These are phyloP conservation scores for Pseudomyrmex sp. DNA, from an alignment of 1,140 invertebrate species.

Conservation along the genomic window DNA sequence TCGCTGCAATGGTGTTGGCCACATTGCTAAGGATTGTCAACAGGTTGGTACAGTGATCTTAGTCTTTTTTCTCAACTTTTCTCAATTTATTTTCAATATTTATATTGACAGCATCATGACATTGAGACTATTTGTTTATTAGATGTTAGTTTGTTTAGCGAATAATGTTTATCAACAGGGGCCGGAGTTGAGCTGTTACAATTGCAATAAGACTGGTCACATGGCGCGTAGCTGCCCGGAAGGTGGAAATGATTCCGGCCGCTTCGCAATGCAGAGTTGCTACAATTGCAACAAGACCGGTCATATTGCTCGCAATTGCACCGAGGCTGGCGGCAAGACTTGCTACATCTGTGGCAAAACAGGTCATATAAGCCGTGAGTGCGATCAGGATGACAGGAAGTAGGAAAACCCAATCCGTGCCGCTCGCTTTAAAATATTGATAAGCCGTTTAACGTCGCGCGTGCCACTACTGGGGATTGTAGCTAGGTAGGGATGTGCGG, in stretches of 20 bases:
- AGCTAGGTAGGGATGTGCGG: conserved; percentile 82
- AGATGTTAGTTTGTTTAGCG: neutral
- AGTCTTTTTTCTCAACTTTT: too few species aligned
- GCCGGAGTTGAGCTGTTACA: conserved; percentile 93
- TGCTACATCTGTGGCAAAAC: conserved; percentile 96
- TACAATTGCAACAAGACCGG: conserved; percentile 96
- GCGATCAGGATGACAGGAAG: conserved; percentile 91
- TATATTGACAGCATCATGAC: neutral
- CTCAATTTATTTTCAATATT: too few species aligned
- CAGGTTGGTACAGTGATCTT: conserved; percentile 82
- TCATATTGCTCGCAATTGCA: conserved; percentile 95
- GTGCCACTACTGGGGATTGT: conserved; percentile 80
- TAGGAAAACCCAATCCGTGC: conserved; percentile 83
- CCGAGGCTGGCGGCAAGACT: conserved; percentile 91
- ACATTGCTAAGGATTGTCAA: conserved; percentile 96
- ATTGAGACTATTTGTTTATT: neutral
- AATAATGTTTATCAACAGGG: conserved; percentile 79
- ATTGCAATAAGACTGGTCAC: conserved; percentile 95
- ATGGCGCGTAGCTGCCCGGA: conserved; percentile 94
- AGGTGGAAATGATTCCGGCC: conserved; percentile 82
- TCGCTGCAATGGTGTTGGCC: conserved; percentile 93
- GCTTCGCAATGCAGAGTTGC: conserved; percentile 88
- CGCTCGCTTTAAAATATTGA: conserved; percentile 81
- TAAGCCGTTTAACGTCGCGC: conserved; percentile 82
- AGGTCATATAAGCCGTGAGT: conserved; percentile 96